Conservation (phyloP, 2,113 vertebrate genomes). For the Nicator chloris region DNA sequence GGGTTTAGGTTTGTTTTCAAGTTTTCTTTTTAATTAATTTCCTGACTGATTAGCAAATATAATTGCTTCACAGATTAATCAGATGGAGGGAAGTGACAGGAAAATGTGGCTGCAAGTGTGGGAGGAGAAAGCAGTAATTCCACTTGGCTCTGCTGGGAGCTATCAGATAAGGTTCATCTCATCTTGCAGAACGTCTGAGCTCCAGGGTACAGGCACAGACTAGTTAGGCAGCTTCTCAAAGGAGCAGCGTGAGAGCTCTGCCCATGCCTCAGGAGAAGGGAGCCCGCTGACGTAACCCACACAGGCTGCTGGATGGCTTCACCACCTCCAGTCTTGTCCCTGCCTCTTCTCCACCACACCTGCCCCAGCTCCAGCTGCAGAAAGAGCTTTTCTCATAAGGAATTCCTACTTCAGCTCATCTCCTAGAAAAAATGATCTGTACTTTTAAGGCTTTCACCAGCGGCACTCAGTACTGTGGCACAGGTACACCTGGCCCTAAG, state of each 20-base stretch:
- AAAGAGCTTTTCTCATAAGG: not conserved
- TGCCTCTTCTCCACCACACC: not conserved
- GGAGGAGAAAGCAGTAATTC: not conserved
- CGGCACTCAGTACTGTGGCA: not conserved
- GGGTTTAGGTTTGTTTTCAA: not conserved
- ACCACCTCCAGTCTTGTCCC: not conserved
- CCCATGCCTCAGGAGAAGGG: not conserved
- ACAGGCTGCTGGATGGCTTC: not conserved
- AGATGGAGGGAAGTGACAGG: not conserved
- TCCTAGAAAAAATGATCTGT: not conserved
- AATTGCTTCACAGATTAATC: not conserved
- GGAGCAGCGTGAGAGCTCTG: not conserved
- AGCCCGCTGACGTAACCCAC: not conserved
- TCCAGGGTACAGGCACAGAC: not conserved
- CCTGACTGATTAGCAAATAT: not conserved
- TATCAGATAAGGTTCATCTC: not conserved
- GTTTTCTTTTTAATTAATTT: not conserved
- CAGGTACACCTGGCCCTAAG: not conserved
- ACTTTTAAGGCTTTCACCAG: not conserved
- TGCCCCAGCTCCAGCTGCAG: not conserved
- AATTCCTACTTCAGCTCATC: not conserved
- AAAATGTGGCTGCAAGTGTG: not conserved
- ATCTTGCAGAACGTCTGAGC: not conserved
- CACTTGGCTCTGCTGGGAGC: not conserved
- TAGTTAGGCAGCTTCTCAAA: not conserved